A percentile compares a stretch with the other conserved stretches of the same genome.
phyloP scores from a whole-genome alignment of 1,140 invertebrate species.

The Diachasma alloeum region DNA sequence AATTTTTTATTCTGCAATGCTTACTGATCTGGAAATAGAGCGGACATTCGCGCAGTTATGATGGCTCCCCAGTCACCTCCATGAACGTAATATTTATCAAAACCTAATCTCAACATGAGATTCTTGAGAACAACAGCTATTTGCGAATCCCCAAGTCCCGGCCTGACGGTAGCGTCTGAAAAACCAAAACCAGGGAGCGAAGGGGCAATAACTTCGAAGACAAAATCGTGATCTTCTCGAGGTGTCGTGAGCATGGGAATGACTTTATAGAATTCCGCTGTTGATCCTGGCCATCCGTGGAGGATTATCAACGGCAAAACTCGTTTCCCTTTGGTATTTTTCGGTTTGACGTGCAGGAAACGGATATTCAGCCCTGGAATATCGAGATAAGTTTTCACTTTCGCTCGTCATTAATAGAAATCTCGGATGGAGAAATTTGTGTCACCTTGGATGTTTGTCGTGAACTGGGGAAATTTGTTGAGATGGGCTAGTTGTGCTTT shows the following conservation, averaged over 20 bases:
- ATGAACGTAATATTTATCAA: conserved; percentile 79
- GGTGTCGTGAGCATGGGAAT: conserved; percentile 74
- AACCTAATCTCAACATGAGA: conserved; percentile 81
- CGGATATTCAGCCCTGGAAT: conserved; percentile 76
- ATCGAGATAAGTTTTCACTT: too few relatives aligned
- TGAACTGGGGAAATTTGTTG: conserved; percentile 79
- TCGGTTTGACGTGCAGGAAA: conserved; percentile 73
- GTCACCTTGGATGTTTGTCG: conserved; percentile 75
- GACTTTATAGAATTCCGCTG: conserved; percentile 81
- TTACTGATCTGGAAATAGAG: conserved; percentile 72
- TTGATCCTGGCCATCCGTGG: conserved; percentile 89
- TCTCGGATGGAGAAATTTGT: conserved; percentile 39
- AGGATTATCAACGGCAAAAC: conserved; percentile 76
- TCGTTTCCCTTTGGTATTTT: conserved; percentile 50
- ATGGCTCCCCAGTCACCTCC: conserved; percentile 85
- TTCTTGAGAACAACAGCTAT: conserved; percentile 79
- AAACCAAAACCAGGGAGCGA: conserved; percentile 88
- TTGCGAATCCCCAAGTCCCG: conserved; percentile 71
- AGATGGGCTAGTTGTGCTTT: conserved; percentile 71
- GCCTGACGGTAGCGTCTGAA: conserved; percentile 73
- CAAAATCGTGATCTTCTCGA: conserved; percentile 69
- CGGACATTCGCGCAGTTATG: conserved; percentile 70
- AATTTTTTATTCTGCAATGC: neutral
- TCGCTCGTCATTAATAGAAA: conserved; percentile 46
- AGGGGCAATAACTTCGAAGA: conserved; percentile 82